A percentile compares a stretch with the other conserved stretches of the same genome.
Conservation (phyloP, 2,113 vertebrate genomes). For the Onychostruthus taczanowskii region DNA sequence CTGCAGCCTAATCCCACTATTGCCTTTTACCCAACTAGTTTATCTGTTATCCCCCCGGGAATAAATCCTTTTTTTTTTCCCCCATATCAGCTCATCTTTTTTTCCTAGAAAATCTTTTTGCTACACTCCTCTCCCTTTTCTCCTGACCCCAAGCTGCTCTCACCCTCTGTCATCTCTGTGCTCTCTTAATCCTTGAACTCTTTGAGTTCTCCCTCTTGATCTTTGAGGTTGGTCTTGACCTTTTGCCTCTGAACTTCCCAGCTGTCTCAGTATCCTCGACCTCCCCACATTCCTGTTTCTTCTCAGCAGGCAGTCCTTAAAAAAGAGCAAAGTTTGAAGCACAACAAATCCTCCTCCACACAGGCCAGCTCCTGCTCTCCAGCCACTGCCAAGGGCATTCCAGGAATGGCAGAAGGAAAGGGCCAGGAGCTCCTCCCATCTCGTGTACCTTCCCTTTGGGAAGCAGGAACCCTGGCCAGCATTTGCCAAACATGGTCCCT, state of each 20-base stretch:
- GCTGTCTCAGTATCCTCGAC: neutral
- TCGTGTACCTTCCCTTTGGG: rapidly evolving
- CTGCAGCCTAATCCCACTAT: neutral
- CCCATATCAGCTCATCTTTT: neutral
- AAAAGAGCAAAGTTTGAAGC: neutral
- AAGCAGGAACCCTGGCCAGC: neutral
- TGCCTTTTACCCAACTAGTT: neutral
- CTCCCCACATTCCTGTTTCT: neutral
- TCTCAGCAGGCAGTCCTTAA: neutral
- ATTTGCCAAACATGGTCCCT: rapidly evolving
- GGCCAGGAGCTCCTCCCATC: neutral
- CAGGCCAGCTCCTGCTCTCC: neutral
- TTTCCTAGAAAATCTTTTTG: neutral
- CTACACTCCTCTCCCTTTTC: neutral
- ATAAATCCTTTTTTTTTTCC: neutral
- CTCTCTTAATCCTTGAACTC: neutral
- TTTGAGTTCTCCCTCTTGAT: neutral
- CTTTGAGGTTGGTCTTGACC: neutral
- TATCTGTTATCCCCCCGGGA: neutral
- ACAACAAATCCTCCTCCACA: neutral
- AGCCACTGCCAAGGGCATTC: neutral
- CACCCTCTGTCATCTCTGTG: neutral
- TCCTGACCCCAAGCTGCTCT: neutral
- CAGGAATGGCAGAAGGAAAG: neutral
- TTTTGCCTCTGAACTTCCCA: neutral